phyloP scores from a whole-genome alignment of 2,888 invertebrate genomes.

The Aphrophora alni region DNA sequence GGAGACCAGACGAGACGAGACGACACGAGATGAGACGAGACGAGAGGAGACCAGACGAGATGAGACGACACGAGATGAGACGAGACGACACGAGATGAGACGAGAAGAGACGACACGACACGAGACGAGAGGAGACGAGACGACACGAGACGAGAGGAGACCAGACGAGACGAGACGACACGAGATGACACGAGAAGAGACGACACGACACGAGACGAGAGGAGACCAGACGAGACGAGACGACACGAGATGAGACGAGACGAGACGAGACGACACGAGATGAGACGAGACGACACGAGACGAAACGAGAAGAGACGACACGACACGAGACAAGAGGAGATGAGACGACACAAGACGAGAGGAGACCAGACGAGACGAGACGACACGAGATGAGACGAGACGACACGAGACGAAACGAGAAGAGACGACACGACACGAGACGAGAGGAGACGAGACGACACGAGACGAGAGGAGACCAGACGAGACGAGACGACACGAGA shows the following conservation, averaged over 20 bases:
- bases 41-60: not conserved
- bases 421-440: too few relatives aligned
- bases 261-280: too few relatives aligned
- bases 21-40: not conserved
- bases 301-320: too few relatives aligned
- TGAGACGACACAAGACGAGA: not conserved
- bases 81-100: not conserved
- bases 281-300: not conserved
- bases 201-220: not conserved
- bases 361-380: not conserved
- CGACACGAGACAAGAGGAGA: too few relatives aligned
- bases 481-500: not conserved
- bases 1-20: too few relatives aligned
- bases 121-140: not conserved
- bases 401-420: too few relatives aligned
- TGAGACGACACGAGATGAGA: not conserved
- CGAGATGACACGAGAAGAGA: not conserved
- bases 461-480: not conserved
- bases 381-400: not conserved
- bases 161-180: too few relatives aligned
- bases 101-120: too few relatives aligned
- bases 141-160: not conserved
- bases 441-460: too few relatives aligned
- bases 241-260: slow-evolving; percentile 6
- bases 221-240: not conserved